Evolutionary conservation across 2,113 vertebrate genomes (phyloP), one percentile per base, ranked within the genome.

Genomic region (Corvus cornix): DNA sequence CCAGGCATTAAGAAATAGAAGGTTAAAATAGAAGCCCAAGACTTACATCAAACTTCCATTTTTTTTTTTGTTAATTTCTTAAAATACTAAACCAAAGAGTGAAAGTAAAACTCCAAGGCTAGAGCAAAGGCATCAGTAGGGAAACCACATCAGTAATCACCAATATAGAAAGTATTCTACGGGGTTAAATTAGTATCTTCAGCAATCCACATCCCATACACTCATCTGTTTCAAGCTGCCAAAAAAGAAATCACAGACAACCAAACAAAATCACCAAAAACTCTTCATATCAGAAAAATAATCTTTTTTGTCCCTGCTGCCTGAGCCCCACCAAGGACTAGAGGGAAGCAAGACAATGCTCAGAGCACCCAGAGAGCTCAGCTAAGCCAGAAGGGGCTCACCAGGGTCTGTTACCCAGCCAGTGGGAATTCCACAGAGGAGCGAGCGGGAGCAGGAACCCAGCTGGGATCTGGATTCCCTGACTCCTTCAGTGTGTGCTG

Each of bases 401-500:
- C 6, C 3, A 8, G 70, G 46, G 8, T 12, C 56, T 89, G 48
- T 60, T 23, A 23, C 10, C 44, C 28, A 19, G 22, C 27, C 63
- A 60, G 58, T 1, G 51, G 94, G 58, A 69, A 73, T 66, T 44
- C 27, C 77, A 75, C 2, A 28, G 4, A 48, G 24, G 30, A 87
- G 26, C 1, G 21, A 52, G 37, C 48, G 77, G 62, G 30, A 93
- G 62, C 78, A 67, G 96, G 66, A 91, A 18, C 35, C 33, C 66
- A 72, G 87, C 92, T 79, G 81, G 13, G 62, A 77, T n/a, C 55
- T 70, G 76, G 72, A 80, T 91, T 77, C 85, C 56, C 64, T 1
- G 0, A 43, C 62, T 68, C 80, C 70, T 69, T 53, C 79, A 51
- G 43, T 2, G 9, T 0, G 0, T 1, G 0, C 44, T 24, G 62